Base-by-base conservation (phyloP, 2,888 invertebrate species). In the Dryadula phaetusa region DNA sequence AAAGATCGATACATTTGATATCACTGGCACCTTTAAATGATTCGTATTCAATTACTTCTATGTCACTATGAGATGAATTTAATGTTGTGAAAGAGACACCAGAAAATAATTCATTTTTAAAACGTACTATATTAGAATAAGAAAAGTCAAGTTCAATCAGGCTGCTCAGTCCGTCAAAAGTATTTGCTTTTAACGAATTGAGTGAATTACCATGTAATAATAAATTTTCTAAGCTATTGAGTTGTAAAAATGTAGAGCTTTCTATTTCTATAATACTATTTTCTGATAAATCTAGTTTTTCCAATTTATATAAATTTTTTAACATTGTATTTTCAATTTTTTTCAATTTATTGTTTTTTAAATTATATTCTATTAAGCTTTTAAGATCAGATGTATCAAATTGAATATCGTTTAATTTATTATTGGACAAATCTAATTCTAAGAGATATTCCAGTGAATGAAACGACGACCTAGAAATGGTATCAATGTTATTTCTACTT, bases 391-490 rank as follows among this genome's bases (percentile, higher is more conserved):
- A 49, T 20, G 61, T 70, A 46, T 66, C 61, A 42, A 68, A 64
- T 10, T 66, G 37, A 20, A 70, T 32, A 20, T 61, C 54, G 25
- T 34, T 54, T 16, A 70, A 49, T 16, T 44, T 47, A 56, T 70
- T 70, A 54, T 56, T n/a, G 44, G 70, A 70, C 37, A 70, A 44
- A 61, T 70, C 70, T 25, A 70, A 44, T 46, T 63, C 52, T 20
- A 42, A 40, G 34, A 70, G 66, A 1, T 32, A 6, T n/a, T 40
- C 28, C 44, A 70, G 58, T 49, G 63, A 54, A 3, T 44, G 40
- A 53, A 70, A 70, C 10, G 65, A 54, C 12, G 65, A 34, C 18
- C 53, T 54, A n/a, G 66, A 40, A 32, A 70, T 61, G 18, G 40
- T 63, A 28, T 66, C 53, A 18, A 70, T 64, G 20, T 22, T 34